Base-by-base conservation (phyloP, 2,888 invertebrate species). In the Thyatira batis region DNA sequence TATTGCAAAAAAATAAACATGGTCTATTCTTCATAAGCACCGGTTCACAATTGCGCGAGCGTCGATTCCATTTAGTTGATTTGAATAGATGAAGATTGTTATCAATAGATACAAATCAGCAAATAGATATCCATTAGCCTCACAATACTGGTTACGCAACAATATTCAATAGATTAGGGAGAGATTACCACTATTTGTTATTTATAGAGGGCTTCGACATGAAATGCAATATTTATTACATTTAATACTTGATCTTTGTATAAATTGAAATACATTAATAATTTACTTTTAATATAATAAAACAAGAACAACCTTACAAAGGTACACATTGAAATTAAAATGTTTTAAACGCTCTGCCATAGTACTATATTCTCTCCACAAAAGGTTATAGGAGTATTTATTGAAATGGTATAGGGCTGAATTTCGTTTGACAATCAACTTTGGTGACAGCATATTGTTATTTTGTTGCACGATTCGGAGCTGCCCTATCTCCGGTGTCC, bases 401-500 rank as follows among this genome's bases (percentile, higher is more conserved):
- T 63, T 43, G 0, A 1, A 0, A 33, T 20, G 45, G 0, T 3
- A 45, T 75, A 85, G 71, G 72, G 78, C 71, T 55, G 49, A 73
- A 49, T 79, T 57, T 84, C 10, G 67, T 39, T 59, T 71, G 72
- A 51, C 61, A 64, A 55, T 63, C 71, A 58, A 60, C 59, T 78
- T 78, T 75, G 57, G 51, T 52, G 61, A 55, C 63, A 57, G 80
- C 68, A 80, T 69, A 67, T 65, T 54, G 74, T 83, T 71, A 80
- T 69, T 80, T 82, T 84, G 88, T 79, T 65, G 69, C 66, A 69
- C 72, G 78, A 82, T 83, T 82, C 84, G 79, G 82, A 73, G 77
- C 80, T 87, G 85, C 86, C 86, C 89, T 89, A 89, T 89, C 90
- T 85, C 84, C 86, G 89, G 92, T 92, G 90, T 92, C 89, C 82